Conservation (phyloP, 2,888 invertebrate species). For the Odontothrips loti region DNA sequence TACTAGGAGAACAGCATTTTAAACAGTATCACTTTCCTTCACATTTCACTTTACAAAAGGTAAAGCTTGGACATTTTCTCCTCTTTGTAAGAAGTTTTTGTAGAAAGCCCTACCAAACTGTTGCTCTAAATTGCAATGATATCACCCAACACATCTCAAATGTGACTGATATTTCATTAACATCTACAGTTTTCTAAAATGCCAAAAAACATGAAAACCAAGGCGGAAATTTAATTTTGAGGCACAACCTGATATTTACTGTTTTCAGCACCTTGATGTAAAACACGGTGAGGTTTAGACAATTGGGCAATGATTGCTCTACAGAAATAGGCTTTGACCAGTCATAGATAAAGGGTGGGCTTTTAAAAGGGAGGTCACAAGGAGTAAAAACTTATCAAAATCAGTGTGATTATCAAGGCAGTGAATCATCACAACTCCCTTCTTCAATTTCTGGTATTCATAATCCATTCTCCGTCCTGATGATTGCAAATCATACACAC, state of each 20-base stretch:
- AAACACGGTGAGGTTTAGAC: neutral
- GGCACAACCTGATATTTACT: neutral
- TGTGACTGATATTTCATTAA: neutral
- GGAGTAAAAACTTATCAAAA: conserved; percentile 37
- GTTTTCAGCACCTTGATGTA: neutral
- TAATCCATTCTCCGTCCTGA: conserved; percentile 40
- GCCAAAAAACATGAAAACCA: neutral
- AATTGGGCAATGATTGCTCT: conserved; percentile 27
- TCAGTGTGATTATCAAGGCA: conserved; percentile 39
- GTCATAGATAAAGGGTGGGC: conserved; percentile 40
- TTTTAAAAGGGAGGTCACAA: conserved; percentile 39
- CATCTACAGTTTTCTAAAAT: neutral
- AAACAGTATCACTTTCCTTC: neutral
- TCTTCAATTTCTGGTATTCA: conserved; percentile 40
- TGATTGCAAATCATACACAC: conserved; percentile 41
- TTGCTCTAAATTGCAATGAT: neutral
- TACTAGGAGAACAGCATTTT: neutral
- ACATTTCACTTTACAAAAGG: neutral
- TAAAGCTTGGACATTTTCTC: neutral
- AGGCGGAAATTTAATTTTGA: neutral
- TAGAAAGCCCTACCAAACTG: neutral
- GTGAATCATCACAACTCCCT: conserved; percentile 41
- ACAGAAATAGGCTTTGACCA: conserved; percentile 42
- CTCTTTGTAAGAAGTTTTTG: neutral
- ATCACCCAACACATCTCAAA: neutral